These are phyloP conservation scores for Netelia inedita DNA, from an alignment of 2,888 invertebrate species.

Conservation along the genomic window DNA sequence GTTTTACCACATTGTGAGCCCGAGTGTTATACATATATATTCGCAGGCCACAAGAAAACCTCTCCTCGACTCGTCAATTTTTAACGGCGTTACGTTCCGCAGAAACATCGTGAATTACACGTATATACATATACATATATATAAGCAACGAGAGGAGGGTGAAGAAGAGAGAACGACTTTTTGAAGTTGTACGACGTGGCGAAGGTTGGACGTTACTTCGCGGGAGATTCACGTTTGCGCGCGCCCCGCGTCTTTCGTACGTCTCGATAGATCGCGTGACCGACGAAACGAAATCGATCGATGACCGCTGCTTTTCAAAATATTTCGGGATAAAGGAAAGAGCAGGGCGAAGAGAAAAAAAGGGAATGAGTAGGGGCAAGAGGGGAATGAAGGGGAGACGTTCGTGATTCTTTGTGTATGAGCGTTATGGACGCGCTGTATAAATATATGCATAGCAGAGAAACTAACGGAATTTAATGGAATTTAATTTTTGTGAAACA, in stretches of 20 bases:
- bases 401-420: conserved; percentile 28
- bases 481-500: conserved; percentile 30
- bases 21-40: not conserved
- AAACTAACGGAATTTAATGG: conserved; percentile 43
- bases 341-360: not conserved
- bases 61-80: conserved; percentile 6
- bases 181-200: not conserved
- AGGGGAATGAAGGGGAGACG: conserved; percentile 6
- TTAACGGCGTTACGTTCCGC: conserved; percentile 1
- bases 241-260: conserved; percentile 1
- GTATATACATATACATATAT: not conserved
- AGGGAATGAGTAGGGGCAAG: not conserved
- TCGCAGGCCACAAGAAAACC: not conserved
- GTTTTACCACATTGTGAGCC: not conserved
- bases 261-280: conserved; percentile 60
- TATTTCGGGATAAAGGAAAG: conserved; percentile 29
- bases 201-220: not conserved
- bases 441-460: conserved; percentile 10
- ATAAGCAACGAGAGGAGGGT: not conserved
- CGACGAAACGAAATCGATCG: conserved; percentile 61
- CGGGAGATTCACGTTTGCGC: conserved; percentile 45
- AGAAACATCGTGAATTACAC: not conserved
- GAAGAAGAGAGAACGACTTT: not conserved
- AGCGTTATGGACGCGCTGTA: conserved; percentile 23
- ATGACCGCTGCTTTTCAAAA: conserved; percentile 52